Percentiles rank a stretch among this genome's conserved stretches.
phyloP scores from a whole-genome alignment of 2,888 invertebrate species.

The Ommatoiulus sabulosus region DNA sequence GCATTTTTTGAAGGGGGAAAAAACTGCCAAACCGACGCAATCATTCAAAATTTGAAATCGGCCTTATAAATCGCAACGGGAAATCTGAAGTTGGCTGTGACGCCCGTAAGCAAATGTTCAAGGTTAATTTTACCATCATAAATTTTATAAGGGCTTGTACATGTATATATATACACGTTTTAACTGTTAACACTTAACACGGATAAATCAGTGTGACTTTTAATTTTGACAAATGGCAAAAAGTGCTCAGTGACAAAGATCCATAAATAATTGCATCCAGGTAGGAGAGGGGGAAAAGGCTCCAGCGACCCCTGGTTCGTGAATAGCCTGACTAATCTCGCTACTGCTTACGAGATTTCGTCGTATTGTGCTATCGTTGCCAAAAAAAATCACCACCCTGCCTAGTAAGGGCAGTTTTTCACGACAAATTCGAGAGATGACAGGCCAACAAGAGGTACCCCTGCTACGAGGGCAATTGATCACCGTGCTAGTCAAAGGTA shows the following conservation, averaged over 20 bases:
- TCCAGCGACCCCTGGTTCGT: background rate
- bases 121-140: background rate
- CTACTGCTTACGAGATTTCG: constrained; percentile 1
- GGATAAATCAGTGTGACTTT: background rate
- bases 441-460: background rate
- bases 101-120: background rate
- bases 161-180: background rate
- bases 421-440: background rate
- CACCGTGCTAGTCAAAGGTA: background rate
- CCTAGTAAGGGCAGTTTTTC: background rate
- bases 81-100: constrained; percentile 12
- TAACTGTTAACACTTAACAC: background rate
- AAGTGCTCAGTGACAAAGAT: background rate
- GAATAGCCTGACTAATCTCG: constrained; percentile 20
- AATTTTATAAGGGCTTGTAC: background rate
- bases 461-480: background rate
- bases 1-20: background rate
- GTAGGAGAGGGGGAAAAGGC: background rate
- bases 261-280: background rate
- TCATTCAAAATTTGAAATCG: constrained; percentile 11
- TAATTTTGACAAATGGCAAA: constrained; percentile 24
- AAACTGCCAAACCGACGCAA: constrained; percentile 3
- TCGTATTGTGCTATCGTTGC: background rate
- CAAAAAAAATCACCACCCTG: constrained; percentile 23
- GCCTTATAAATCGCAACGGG: constrained; percentile 30